These are phyloP conservation scores for Myotis findleyi DNA, from an alignment of 2,797 vertebrate species.

Conservation along the genomic window DNA sequence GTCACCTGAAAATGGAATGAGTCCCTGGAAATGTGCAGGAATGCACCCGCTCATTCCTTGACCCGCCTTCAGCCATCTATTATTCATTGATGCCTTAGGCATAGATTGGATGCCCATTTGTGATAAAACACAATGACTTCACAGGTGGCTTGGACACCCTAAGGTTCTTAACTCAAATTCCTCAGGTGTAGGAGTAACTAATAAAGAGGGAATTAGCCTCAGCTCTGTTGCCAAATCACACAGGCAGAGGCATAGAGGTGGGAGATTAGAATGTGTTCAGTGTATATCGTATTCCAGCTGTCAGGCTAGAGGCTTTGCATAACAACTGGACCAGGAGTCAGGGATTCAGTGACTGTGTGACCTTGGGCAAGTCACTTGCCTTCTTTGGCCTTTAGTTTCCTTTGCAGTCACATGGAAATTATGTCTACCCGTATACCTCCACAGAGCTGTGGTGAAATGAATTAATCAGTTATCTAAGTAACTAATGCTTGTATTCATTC, in stretches of 20 bases:
- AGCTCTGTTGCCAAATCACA: not conserved
- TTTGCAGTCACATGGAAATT: not conserved
- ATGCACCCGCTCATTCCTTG: accelerated
- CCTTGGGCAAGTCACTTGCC: not conserved
- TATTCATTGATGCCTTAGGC: not conserved
- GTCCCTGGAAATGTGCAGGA: accelerated
- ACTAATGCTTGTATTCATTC: not conserved
- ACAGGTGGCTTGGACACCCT: not conserved
- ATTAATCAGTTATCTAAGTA: not conserved
- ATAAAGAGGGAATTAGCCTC: not conserved
- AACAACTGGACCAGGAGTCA: not conserved
- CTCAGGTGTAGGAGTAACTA: not conserved
- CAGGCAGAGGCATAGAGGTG: not conserved
- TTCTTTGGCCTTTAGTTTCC: constrained; percentile 6
- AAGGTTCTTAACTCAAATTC: not conserved
- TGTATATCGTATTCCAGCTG: not conserved
- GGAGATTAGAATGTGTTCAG: not conserved
- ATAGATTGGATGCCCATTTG: not conserved
- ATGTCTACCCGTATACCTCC: not conserved
- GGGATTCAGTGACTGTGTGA: not conserved
- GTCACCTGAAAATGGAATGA: not conserved
- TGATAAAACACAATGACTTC: not conserved
- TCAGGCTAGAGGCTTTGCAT: too few relatives aligned
- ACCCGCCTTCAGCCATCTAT: not conserved
- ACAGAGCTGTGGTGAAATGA: not conserved